Evolutionary conservation across 2,113 vertebrate genomes (phyloP).

Genomic region (Acrocephalus kingi): DNA sequence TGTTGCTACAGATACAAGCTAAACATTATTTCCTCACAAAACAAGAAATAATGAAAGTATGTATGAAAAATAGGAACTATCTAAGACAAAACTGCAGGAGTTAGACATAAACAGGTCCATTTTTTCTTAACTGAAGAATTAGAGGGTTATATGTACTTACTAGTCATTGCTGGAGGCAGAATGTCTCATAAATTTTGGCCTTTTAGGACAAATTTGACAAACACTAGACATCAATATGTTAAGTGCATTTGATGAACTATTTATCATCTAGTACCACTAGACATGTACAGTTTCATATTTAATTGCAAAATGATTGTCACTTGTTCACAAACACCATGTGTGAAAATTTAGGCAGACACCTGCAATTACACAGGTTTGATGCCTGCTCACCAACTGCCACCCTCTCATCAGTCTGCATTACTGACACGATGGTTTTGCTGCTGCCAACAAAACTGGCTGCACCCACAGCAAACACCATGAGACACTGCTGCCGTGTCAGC

Average conservation of each 20-base stretch:
- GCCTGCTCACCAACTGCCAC: neutral
- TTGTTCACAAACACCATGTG: neutral
- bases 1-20: neutral
- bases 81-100: neutral
- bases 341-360: neutral
- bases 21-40: neutral
- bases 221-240: neutral
- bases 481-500: fast-evolving
- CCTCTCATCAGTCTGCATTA: neutral
- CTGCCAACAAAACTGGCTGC: neutral
- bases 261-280: neutral
- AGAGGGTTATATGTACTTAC: neutral
- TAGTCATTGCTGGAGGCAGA: neutral
- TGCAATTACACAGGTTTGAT: neutral
- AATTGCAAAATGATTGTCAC: neutral
- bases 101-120: neutral
- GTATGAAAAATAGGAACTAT: neutral
- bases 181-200: neutral
- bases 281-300: neutral
- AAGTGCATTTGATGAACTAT: neutral
- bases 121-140: neutral
- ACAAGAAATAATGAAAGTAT: neutral
- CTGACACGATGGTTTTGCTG: neutral
- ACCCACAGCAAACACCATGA: neutral
- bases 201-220: neutral